A percentile compares a stretch with the other conserved stretches of the same genome.
Evolutionary conservation across 2,797 vertebrate species (phyloP).

Genomic region (Sardinella longiceps): DNA sequence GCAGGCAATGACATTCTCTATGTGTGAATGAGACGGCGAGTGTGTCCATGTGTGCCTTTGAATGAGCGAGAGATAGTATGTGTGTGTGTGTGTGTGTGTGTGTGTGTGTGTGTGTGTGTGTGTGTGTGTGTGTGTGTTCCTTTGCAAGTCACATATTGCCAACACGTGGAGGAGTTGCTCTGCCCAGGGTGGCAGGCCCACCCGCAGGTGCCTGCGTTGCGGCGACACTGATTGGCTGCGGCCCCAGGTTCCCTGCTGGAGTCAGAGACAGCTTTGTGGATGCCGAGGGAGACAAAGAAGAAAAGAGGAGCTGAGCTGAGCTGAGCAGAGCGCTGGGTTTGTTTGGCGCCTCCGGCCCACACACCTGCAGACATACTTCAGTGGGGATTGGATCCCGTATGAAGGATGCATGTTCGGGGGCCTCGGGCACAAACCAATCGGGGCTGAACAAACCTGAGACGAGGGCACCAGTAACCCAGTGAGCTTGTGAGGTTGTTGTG

Average conservation of each 20-base stretch:
- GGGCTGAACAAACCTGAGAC: slow-evolving; percentile 3
- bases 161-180: background rate
- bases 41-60: slow-evolving; percentile 14
- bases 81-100: background rate
- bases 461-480: background rate
- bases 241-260: background rate
- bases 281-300: slow-evolving; percentile 44
- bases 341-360: background rate
- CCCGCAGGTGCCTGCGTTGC: slow-evolving; percentile 54
- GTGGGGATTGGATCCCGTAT: background rate
- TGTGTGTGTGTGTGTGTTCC: background rate
- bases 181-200: slow-evolving; percentile 84
- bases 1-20: slow-evolving; percentile 26
- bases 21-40: background rate
- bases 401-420: background rate
- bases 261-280: background rate
- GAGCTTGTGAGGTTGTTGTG: background rate
- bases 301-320: slow-evolving; percentile 71
- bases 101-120: background rate
- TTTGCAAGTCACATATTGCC: background rate
- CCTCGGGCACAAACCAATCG: background rate
- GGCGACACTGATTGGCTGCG: background rate
- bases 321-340: slow-evolving; percentile 46
- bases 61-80: background rate
- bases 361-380: slow-evolving; percentile 7